phyloP scores from a whole-genome alignment of 2,888 invertebrate species.

The Arrhopalites spinosus region DNA sequence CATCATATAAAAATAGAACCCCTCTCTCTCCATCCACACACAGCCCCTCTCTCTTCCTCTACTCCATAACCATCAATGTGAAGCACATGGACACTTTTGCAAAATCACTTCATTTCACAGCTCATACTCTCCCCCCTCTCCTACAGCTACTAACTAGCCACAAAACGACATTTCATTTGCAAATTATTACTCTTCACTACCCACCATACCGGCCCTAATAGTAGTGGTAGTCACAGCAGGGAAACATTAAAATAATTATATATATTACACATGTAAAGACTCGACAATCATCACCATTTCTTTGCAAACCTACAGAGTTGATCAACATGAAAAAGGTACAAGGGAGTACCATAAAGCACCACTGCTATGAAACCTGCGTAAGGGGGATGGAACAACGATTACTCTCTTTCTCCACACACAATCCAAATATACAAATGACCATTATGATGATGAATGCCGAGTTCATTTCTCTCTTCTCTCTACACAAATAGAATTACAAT shows the following conservation, averaged over 20 bases:
- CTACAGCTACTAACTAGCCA: neutral
- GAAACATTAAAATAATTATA: slow-evolving; percentile 14
- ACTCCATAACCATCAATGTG: too few species aligned
- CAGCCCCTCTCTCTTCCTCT: too few species aligned
- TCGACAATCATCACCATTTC: neutral
- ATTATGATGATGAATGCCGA: too few species aligned
- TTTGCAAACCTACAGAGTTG: neutral
- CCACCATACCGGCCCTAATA: too few species aligned
- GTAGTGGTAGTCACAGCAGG: neutral
- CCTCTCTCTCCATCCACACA: too few species aligned
- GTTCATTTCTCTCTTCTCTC: too few species aligned
- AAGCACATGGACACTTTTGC: neutral
- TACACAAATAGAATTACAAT: too few species aligned
- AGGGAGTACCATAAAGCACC: neutral
- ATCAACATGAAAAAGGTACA: neutral
- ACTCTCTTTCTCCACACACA: too few species aligned
- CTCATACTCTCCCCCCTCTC: neutral
- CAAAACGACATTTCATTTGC: neutral
- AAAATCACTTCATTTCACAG: slow-evolving; percentile 3
- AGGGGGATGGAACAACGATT: too few species aligned
- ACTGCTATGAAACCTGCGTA: neutral
- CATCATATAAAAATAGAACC: neutral
- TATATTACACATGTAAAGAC: neutral
- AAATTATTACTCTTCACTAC: too few species aligned
- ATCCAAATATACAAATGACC: too few species aligned